Evolutionary conservation across 92 coral and sea anemone genomes (phyloP).

Genomic region (Epizoanthus scotinus): DNA sequence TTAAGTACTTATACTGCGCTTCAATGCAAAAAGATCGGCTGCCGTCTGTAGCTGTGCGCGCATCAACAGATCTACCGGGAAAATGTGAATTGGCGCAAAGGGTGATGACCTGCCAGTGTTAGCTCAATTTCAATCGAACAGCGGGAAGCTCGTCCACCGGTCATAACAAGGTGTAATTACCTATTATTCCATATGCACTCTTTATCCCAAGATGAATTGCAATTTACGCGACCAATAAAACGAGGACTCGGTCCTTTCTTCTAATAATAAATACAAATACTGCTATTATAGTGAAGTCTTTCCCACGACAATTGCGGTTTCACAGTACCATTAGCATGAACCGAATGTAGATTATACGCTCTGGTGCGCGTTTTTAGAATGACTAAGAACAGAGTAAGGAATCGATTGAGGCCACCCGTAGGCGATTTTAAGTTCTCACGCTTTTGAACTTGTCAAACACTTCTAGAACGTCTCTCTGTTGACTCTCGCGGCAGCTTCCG

Average conservation of each 20-base stretch:
- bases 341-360: constrained; percentile 38
- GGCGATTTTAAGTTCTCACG: constrained; percentile 37
- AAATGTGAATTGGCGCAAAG: constrained; percentile 1
- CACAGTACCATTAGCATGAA: constrained; percentile 39
- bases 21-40: not conserved
- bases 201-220: constrained; percentile 32
- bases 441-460: constrained; percentile 20
- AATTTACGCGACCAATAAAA: constrained; percentile 43
- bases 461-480: constrained; percentile 18
- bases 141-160: constrained; percentile 13
- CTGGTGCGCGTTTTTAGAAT: constrained; percentile 17
- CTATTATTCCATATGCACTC: constrained; percentile 41
- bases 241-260: constrained; percentile 20
- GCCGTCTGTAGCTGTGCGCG: constrained; percentile 11
- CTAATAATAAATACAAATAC: constrained; percentile 42
- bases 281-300: constrained; percentile 27
- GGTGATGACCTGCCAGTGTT: not conserved
- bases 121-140: constrained; percentile 32
- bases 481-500: not conserved
- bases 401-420: constrained; percentile 9
- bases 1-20: not conserved
- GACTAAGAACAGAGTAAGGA: constrained; percentile 1
- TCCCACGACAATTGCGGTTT: constrained; percentile 41
- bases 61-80: constrained; percentile 4
- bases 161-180: constrained; percentile 39